Conservation (phyloP, 2,113 vertebrate genomes). For the Choloepus hoffmanni region DNA sequence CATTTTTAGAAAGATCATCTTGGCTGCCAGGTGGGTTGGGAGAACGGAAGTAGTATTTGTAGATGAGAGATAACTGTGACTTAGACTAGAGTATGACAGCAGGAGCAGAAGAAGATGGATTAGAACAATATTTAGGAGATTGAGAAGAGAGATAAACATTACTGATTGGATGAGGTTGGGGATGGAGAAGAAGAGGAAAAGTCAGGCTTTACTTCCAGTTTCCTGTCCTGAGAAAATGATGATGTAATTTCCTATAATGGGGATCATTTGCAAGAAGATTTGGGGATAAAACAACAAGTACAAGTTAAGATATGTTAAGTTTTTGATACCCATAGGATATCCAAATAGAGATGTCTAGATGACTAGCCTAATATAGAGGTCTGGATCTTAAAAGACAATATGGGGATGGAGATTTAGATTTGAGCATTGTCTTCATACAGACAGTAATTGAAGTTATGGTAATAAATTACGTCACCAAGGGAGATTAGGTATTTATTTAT, state of each 20-base stretch:
- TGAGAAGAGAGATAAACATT: neutral
- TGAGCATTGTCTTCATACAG: neutral
- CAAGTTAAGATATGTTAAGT: neutral
- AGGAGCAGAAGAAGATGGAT: neutral
- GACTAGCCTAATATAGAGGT: neutral
- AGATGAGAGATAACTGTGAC: neutral
- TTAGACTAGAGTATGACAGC: neutral
- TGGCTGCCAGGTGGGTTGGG: neutral
- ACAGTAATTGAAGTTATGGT: neutral
- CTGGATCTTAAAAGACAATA: neutral
- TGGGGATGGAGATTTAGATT: neutral
- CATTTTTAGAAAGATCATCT: neutral
- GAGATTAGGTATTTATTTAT: neutral
- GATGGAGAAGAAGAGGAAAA: neutral
- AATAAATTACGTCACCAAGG: neutral
- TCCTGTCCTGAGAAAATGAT: neutral
- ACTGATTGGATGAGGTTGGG: neutral
- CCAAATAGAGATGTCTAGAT: neutral
- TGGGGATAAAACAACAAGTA: neutral
- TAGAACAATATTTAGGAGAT: neutral
- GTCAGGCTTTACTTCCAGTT: neutral
- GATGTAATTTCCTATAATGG: neutral
- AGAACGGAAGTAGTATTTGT: neutral
- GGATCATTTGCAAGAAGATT: neutral
- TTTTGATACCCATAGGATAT: neutral